Evolutionary conservation across 2,888 invertebrate genomes (phyloP).

Genomic region (Sphinx pinastri): DNA sequence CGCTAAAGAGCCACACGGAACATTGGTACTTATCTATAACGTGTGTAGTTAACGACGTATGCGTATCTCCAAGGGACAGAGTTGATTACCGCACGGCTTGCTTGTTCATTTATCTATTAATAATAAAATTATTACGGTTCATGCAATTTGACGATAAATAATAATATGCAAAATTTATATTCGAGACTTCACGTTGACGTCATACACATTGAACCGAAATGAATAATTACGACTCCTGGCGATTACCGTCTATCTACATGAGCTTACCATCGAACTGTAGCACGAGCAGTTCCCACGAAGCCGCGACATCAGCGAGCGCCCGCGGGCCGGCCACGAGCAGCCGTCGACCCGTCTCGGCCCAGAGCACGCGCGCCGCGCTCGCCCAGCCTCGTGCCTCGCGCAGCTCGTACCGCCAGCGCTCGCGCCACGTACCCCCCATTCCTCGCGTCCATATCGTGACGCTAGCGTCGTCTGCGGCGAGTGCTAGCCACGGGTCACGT

Average conservation of each 20-base stretch:
- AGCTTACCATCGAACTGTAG: slow-evolving; percentile 45
- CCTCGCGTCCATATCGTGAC: slow-evolving; percentile 27
- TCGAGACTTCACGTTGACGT: too few species aligned
- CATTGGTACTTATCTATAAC: too few species aligned
- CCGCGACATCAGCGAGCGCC: slow-evolving; percentile 51
- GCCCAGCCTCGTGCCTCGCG: slow-evolving; percentile 31
- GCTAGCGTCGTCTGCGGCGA: slow-evolving; percentile 49
- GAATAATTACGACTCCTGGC: too few species aligned
- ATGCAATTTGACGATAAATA: too few species aligned
- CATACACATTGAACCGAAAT: too few species aligned
- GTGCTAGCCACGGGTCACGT: slow-evolving; percentile 43
- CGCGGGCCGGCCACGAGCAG: slow-evolving; percentile 62
- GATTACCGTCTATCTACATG: background rate
- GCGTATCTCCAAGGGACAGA: too few species aligned
- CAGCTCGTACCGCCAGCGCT: slow-evolving; percentile 7
- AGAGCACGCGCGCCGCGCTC: slow-evolving; percentile 33
- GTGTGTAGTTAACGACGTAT: too few species aligned
- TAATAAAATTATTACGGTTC: too few species aligned
- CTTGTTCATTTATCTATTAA: too few species aligned
- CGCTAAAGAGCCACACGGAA: too few species aligned
- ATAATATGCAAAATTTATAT: too few species aligned
- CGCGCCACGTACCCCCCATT: background rate
- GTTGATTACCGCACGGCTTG: too few species aligned
- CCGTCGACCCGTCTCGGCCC: slow-evolving; percentile 39
- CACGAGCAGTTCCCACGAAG: slow-evolving; percentile 62